Evolutionary conservation across 2,797 vertebrate species (phyloP), one percentile per base, ranked within the genome.

Genomic region (Vultur gryphus): DNA sequence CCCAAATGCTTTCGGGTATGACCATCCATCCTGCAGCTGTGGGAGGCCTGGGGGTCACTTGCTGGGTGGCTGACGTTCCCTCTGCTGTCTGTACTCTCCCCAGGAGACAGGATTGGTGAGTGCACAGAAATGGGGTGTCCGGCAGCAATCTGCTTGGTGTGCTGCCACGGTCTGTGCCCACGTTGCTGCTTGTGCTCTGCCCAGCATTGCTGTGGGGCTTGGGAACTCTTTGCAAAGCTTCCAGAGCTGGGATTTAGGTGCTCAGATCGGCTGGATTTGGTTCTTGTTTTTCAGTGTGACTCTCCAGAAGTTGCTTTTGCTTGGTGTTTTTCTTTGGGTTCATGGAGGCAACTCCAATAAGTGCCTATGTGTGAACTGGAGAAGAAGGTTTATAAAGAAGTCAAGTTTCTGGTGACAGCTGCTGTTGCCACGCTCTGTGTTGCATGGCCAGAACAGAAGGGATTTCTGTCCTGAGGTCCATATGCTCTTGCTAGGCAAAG

Each of bases 161-260:
- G 51, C 29, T 18, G 10, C n/a, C 0, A 0, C 3, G 1, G 20
- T 51, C 84, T 0, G 0, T 49, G 52, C 39, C 48, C 28, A 6
- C 0, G 0, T 19, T 12, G 4, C 62, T 81, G 26, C 52, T 44
- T 26, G 10, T 2, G 9, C 41, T 75, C 57, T 88, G 70, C 55
- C 59, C 1, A 2, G 43, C 51, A 26, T 3, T 5, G 16, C 75
- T 11, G 31, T 3, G 5, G 16, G 31, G 6, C 5, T 46, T 35
- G 69, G 59, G 46, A 21, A 4, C n/a, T 26, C 62, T 16, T 37
- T 57, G 29, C 37, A 10, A 16, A 54, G 58, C 21, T 52, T 58
- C 41, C n/a, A 67, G 37, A 59, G 20, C 7, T 16, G 18, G 66
- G 73, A 72, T 83, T 71, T 37, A 29, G 48, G 58, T 39, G 77